phyloP scores from a whole-genome alignment of 2,797 vertebrate genomes.

The Clarias pachynema region DNA sequence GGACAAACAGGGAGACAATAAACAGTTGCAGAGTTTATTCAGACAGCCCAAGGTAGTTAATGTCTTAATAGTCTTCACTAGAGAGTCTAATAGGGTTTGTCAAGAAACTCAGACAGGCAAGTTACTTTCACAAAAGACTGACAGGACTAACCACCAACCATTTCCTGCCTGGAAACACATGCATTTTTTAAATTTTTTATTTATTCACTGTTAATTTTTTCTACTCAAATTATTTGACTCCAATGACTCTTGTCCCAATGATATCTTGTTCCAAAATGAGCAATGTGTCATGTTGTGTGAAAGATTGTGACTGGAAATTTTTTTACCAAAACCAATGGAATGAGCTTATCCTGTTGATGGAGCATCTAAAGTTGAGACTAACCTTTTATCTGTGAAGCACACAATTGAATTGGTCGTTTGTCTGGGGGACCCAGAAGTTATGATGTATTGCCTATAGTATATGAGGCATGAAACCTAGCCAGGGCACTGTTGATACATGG shows the following conservation, averaged over 20 bases:
- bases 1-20: slow-evolving; percentile 59
- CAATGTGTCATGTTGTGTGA: neutral
- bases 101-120: neutral
- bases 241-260: neutral
- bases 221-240: neutral
- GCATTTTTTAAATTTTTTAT: neutral
- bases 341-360: neutral
- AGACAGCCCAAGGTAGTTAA: slow-evolving; percentile 1
- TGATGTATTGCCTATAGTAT: slow-evolving; percentile 43
- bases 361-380: neutral
- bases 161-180: neutral
- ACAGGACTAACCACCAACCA: neutral
- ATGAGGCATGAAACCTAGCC: slow-evolving; percentile 22
- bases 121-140: neutral
- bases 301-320: neutral
- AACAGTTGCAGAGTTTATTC: slow-evolving; percentile 48
- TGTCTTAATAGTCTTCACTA: slow-evolving; percentile 2
- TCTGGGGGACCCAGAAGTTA: slow-evolving; percentile 19
- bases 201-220: neutral
- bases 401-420: slow-evolving; percentile 34
- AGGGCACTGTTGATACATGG: slow-evolving; percentile 10
- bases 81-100: neutral
- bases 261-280: neutral
- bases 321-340: neutral
- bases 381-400: slow-evolving; percentile 24